Evolutionary conservation across 2,113 vertebrate genomes (phyloP).

Genomic region (Brachionichthys hirsutus): DNA sequence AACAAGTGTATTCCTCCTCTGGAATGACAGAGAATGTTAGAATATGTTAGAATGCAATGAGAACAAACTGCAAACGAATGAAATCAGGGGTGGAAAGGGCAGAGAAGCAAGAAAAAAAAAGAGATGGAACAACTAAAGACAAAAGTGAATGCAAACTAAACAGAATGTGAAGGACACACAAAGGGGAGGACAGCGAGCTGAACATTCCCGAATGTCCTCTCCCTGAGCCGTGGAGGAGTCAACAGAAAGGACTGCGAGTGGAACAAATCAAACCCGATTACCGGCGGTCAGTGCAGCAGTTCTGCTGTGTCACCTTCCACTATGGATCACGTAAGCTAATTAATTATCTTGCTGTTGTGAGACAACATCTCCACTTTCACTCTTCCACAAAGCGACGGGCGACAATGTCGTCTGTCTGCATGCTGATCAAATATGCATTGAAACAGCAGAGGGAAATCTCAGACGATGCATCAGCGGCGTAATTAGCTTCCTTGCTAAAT

Average conservation of each 20-base stretch:
- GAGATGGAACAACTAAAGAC: not conserved
- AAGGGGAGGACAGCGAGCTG: not conserved
- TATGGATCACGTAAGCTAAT: constrained; percentile 49
- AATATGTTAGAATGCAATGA: constrained; percentile 5
- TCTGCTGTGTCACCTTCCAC: constrained; percentile 56
- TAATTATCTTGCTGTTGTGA: constrained; percentile 47
- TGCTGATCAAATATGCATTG: constrained; percentile 37
- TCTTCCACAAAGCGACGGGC: constrained; percentile 36
- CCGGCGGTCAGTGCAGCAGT: constrained; percentile 41
- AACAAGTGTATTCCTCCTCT: constrained; percentile 1
- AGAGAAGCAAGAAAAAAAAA: constrained; percentile 6
- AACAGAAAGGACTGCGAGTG: constrained; percentile 23
- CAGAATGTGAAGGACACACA: constrained; percentile 8
- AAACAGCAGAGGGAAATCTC: constrained; percentile 20
- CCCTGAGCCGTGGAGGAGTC: constrained; percentile 20
- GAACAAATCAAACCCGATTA: constrained; percentile 57
- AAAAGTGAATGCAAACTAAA: not conserved
- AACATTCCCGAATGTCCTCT: constrained; percentile 13
- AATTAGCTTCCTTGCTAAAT: constrained; percentile 35
- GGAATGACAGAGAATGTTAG: not conserved
- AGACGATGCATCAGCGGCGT: constrained; percentile 7
- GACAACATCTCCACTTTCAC: constrained; percentile 35
- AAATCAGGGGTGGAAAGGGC: constrained; percentile 7
- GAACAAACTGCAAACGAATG: constrained; percentile 20
- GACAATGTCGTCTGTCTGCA: constrained; percentile 44